A percentile compares a stretch with the other conserved stretches of the same genome.
Evolutionary conservation across 2,888 invertebrate genomes (phyloP).

Genomic region (Deilephila elpenor): DNA sequence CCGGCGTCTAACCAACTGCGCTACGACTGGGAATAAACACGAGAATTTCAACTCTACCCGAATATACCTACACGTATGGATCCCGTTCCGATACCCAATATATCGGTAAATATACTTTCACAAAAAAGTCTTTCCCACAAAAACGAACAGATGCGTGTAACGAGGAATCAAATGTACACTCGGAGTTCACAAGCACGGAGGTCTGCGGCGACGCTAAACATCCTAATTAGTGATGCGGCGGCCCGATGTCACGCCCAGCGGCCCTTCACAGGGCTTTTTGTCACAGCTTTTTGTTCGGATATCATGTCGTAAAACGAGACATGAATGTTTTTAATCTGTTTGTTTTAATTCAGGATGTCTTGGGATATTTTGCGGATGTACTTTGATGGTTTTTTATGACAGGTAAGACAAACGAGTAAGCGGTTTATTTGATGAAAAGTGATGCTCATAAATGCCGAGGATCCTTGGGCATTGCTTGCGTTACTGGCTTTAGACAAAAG

Average conservation of each 20-base stretch:
- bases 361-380: slow-evolving; percentile 8
- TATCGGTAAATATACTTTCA: background rate
- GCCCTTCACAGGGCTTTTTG: background rate
- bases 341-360: slow-evolving; percentile 21
- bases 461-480: too few species aligned
- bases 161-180: slow-evolving; percentile 19
- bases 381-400: too few species aligned
- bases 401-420: too few species aligned
- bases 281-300: slow-evolving; percentile 18
- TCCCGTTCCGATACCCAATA: background rate
- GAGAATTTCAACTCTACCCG: background rate
- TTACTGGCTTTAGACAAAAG: too few species aligned
- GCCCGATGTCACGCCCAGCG: slow-evolving; percentile 31
- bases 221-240: slow-evolving; percentile 58
- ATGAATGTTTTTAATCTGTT: slow-evolving; percentile 5
- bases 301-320: slow-evolving; percentile 11
- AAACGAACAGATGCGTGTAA: slow-evolving; percentile 25
- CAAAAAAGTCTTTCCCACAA: background rate
- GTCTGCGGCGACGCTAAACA: slow-evolving; percentile 60
- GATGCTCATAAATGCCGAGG: too few species aligned
- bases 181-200: slow-evolving; percentile 41
- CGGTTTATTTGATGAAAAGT: too few species aligned
- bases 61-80: background rate
- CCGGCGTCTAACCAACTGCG: too few species aligned
- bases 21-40: too few species aligned